Percentiles rank a stretch among this genome's conserved stretches.
Conservation (phyloP, 2,113 vertebrate genomes). For the Verasper variegatus region DNA sequence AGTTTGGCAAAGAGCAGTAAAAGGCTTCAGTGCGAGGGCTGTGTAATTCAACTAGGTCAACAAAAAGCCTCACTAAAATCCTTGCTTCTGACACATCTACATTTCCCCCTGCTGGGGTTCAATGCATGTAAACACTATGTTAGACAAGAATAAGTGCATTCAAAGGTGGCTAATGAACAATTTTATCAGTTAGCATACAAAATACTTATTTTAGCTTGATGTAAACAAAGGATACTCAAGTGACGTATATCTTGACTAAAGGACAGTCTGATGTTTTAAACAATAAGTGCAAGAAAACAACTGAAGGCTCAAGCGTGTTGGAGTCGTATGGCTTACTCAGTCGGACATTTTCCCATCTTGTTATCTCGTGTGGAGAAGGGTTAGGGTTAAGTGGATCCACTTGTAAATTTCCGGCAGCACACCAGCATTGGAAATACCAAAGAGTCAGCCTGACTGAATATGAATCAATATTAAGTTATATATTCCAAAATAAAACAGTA, state of each 20-base stretch:
- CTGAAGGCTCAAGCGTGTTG: neutral
- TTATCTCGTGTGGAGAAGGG: neutral
- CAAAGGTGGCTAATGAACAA: neutral
- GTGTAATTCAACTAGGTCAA: constrained; percentile 25
- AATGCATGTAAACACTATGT: constrained; percentile 27
- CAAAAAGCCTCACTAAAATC: constrained; percentile 7
- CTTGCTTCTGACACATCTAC: neutral
- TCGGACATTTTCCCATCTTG: neutral
- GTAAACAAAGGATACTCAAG: constrained; percentile 31
- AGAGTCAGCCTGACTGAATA: neutral
- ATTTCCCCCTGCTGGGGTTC: neutral
- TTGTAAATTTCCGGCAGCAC: neutral
- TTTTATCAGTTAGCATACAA: neutral
- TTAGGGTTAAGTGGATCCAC: neutral
- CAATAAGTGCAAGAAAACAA: constrained; percentile 2
- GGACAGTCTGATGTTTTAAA: neutral
- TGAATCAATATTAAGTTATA: neutral
- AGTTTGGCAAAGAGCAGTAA: constrained; percentile 52
- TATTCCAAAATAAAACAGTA: constrained; percentile 16
- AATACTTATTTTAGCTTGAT: constrained; percentile 7
- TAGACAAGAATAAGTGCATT: constrained; percentile 20
- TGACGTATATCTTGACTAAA: constrained; percentile 10
- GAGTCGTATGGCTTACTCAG: constrained; percentile 33
- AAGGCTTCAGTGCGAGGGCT: constrained; percentile 63
- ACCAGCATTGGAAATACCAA: constrained; percentile 7